Evolutionary conservation across 2,113 vertebrate genomes (phyloP), one percentile per base, ranked within the genome.

Genomic region (Mustela nigripes): DNA sequence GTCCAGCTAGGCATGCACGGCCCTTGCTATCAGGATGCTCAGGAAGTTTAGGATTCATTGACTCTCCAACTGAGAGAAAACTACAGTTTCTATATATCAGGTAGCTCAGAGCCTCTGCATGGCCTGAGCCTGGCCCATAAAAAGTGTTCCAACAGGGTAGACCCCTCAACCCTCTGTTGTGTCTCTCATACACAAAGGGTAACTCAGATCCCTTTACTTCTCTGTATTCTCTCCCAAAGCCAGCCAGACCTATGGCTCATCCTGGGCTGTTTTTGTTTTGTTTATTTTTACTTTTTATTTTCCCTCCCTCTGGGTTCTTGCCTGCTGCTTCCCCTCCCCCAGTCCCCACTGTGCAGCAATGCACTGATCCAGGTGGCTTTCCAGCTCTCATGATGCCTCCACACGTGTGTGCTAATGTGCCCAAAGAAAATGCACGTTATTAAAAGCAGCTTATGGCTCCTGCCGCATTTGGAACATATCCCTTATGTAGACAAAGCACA

Each of bases 401-500:
- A 39, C 9, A 14, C 9, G 1, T 19, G 0, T 42, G 42, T 69
- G 21, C 33, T 58, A n/a, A 15, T 24, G 63, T 11, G 7, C 53
- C 53, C 53, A n/a, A 42, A 74, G 63, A 88, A 87, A 87, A 89
- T 1, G 10, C 33, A 24, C 2, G 7, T 16, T 65, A 33, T 69
- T 73, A 36, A 91, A 95, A 96, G 74, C 62, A 74, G 56, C 71
- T 60, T 85, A 26, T 7, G 42, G 14, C 45, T 95, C 48, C 53
- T 33, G 39, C 21, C 0, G 22, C 67, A 5, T 56, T 33, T 42
- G n/a, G 91, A 91, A 89, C 74, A 83, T 33, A 60, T 22, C 82
- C 78, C 84, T 93, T 74, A 36, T 76, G 84, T 53, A 93, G 93
- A 94, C 88, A 91, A 65, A 87, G 91, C 65, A 0, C 7, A 53